Percentiles rank a stretch among this genome's conserved stretches.
Evolutionary conservation across 2,888 invertebrate genomes (phyloP).

Genomic region (Chelonus formosanus): DNA sequence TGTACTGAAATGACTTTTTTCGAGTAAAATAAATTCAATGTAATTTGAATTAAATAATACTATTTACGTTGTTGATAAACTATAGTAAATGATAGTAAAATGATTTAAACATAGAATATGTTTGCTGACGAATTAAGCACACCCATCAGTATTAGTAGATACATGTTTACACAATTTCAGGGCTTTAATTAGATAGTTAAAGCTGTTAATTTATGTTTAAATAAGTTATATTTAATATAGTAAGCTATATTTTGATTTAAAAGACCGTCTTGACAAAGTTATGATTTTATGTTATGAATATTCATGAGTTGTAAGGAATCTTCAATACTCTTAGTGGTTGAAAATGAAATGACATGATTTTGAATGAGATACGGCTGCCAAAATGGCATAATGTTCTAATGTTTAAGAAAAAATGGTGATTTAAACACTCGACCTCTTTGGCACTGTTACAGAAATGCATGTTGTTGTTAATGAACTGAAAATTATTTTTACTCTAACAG

Average conservation of each 20-base stretch:
- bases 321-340: slow-evolving; percentile 1
- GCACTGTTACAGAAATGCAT: slow-evolving; percentile 25
- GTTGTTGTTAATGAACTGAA: slow-evolving; percentile 26
- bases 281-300: neutral
- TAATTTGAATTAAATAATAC: too few relatives aligned
- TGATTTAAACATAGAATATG: too few relatives aligned
- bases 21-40: too few relatives aligned
- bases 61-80: too few relatives aligned
- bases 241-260: slow-evolving; percentile 2
- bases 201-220: too few relatives aligned
- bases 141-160: too few relatives aligned
- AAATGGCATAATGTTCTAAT: neutral
- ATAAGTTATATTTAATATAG: too few relatives aligned
- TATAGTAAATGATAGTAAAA: too few relatives aligned
- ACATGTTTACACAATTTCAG: too few relatives aligned
- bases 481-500: slow-evolving; percentile 12
- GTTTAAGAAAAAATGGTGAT: slow-evolving; percentile 17
- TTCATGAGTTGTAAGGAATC: neutral
- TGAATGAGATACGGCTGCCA: slow-evolving; percentile 19
- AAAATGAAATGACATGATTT: neutral
- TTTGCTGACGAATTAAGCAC: too few relatives aligned
- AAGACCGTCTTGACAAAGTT: neutral
- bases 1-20: too few relatives aligned
- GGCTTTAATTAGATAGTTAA: too few relatives aligned
- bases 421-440: slow-evolving; percentile 24